A percentile compares a stretch with the other conserved stretches of the same genome.
Evolutionary conservation across 2,113 vertebrate species (phyloP).

Genomic region (Cochlearius cochlearius): DNA sequence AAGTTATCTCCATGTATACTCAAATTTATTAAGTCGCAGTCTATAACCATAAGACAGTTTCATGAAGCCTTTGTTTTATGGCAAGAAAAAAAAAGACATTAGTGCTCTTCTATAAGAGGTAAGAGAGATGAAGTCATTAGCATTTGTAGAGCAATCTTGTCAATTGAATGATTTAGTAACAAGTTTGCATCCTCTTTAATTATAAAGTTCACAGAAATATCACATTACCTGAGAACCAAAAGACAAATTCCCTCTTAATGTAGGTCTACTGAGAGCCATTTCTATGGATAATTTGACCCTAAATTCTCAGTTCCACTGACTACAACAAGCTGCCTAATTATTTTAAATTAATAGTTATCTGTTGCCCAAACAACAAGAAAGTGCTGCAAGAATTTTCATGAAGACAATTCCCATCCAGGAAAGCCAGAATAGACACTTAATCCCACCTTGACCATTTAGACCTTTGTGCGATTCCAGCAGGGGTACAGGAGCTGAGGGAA

Average conservation of each 20-base stretch:
- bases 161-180: background rate
- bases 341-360: conserved; percentile 8
- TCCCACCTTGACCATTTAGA: background rate
- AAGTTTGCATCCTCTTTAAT: background rate
- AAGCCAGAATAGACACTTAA: background rate
- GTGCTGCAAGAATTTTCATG: background rate
- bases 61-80: background rate
- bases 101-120: background rate
- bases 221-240: background rate
- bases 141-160: background rate
- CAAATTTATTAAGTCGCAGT: background rate
- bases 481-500: background rate
- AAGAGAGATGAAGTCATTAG: background rate
- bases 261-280: background rate
- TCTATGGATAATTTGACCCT: background rate
- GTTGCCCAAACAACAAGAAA: background rate
- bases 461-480: background rate
- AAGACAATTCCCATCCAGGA: background rate
- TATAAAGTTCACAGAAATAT: conserved; percentile 1
- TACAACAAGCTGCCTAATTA: background rate
- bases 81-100: background rate
- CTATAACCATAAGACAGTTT: background rate
- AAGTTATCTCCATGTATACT: background rate
- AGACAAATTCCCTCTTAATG: background rate
- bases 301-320: background rate